Evolutionary conservation across 35 echinoderm and acorn worm genomes (phyloP).

Genomic region (Anneissia japonica): DNA sequence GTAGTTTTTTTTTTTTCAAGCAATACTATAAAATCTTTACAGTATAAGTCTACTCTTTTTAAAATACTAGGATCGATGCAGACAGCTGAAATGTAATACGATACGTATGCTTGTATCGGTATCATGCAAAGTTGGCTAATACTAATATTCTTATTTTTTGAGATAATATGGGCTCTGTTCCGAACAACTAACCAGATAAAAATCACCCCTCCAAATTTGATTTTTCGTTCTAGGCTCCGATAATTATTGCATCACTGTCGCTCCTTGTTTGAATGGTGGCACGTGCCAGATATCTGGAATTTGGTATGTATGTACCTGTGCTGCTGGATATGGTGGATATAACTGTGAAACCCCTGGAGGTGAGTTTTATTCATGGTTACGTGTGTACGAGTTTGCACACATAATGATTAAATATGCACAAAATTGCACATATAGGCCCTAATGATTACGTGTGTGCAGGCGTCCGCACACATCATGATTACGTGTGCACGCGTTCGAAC

Average conservation of each 20-base stretch:
- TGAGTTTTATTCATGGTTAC: not conserved
- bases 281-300: not conserved
- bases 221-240: not conserved
- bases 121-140: too few relatives aligned
- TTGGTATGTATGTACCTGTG: slow-evolving; percentile 25
- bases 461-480: not conserved
- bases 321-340: slow-evolving; percentile 24
- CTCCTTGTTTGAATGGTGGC: slow-evolving; percentile 46
- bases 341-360: slow-evolving; percentile 27
- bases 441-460: not conserved
- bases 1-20: too few relatives aligned
- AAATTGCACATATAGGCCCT: not conserved
- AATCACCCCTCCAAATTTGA: too few relatives aligned
- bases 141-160: too few relatives aligned
- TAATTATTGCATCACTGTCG: not conserved
- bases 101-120: too few relatives aligned
- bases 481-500: not conserved
- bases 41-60: too few relatives aligned
- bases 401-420: not conserved
- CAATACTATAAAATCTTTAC: too few relatives aligned
- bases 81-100: too few relatives aligned
- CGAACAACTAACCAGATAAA: too few relatives aligned
- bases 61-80: too few relatives aligned
- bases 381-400: not conserved
- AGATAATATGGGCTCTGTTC: too few relatives aligned